Conservation (phyloP, 2,797 vertebrate species). For the Oceanodroma leucorhoa region DNA sequence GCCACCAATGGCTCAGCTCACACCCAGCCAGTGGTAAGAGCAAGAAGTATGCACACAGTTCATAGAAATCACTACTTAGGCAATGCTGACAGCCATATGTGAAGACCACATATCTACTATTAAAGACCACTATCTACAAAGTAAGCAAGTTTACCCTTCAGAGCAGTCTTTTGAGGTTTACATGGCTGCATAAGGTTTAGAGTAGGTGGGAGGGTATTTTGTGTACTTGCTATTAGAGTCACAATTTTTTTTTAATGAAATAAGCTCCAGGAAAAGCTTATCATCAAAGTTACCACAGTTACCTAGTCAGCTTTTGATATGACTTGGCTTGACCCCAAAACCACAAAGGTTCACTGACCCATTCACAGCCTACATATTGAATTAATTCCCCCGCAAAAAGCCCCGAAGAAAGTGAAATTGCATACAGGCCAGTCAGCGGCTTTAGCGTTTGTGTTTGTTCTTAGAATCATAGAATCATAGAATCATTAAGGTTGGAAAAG, state of each 20-base stretch:
- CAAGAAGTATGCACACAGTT: accelerated
- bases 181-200: background rate
- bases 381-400: background rate
- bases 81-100: background rate
- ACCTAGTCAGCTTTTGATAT: background rate
- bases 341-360: background rate
- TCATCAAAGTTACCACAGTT: background rate
- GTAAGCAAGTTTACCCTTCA: background rate
- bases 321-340: background rate
- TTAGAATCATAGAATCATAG: too few relatives aligned
- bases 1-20: background rate
- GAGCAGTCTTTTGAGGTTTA: background rate
- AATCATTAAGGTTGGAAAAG: too few relatives aligned
- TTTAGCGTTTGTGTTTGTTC: slow-evolving; percentile 38
- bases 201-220: background rate
- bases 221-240: background rate
- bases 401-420: slow-evolving; percentile 23
- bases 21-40: background rate
- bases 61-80: background rate
- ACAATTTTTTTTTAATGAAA: background rate
- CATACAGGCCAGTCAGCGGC: slow-evolving; percentile 30
- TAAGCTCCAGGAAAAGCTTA: background rate
- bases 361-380: background rate
- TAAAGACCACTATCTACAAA: background rate
- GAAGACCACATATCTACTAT: background rate